phyloP scores from a whole-genome alignment of 2,113 vertebrate species.

The Jaculus jaculus region DNA sequence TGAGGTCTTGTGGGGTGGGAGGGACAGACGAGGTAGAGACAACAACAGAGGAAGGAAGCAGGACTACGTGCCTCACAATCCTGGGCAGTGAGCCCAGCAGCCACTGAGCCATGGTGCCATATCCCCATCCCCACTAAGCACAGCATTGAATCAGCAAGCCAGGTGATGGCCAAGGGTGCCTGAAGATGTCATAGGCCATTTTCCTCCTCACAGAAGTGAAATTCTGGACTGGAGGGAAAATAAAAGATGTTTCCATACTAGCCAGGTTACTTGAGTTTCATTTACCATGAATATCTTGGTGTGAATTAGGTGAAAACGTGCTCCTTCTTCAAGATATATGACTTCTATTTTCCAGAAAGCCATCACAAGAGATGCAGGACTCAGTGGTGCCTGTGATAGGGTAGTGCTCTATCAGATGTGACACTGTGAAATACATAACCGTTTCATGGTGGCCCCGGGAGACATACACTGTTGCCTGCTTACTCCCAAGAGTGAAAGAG shows the following conservation, averaged over 20 bases:
- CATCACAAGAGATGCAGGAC: background rate
- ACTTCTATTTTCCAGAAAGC: background rate
- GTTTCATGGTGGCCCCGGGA: background rate
- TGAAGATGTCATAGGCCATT: background rate
- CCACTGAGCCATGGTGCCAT: too few relatives aligned
- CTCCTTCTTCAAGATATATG: background rate
- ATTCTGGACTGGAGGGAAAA: background rate
- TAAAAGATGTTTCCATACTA: background rate
- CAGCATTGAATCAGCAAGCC: background rate
- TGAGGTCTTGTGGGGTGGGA: background rate
- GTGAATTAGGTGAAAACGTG: background rate
- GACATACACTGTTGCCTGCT: too few relatives aligned
- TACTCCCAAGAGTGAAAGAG: background rate
- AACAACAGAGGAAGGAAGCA: conserved; percentile 3
- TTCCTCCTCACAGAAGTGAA: background rate
- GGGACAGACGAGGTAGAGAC: conserved; percentile 2
- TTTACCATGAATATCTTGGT: background rate
- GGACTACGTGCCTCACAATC: background rate
- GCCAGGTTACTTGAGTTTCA: background rate
- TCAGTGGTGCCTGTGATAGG: background rate
- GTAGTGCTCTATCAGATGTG: background rate
- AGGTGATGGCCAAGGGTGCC: background rate
- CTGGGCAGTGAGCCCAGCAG: background rate
- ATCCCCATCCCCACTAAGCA: too few relatives aligned
- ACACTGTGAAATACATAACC: too few relatives aligned